Percentiles rank a stretch among this genome's conserved stretches.
phyloP scores from a whole-genome alignment of 2,888 invertebrate species.

The Tanypteryx hageni region DNA sequence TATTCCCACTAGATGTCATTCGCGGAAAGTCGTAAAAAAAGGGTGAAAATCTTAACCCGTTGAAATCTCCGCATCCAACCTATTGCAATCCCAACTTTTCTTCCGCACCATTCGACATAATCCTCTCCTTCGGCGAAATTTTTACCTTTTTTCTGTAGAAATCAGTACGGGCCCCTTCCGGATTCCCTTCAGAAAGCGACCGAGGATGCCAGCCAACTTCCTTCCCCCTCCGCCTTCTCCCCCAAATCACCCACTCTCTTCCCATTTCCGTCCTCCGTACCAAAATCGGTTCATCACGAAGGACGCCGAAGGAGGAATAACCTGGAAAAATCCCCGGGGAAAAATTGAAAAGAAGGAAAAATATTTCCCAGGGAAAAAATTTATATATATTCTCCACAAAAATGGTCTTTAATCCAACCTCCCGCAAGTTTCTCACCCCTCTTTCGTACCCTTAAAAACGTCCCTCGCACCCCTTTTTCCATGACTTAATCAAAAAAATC shows the following conservation, averaged over 20 bases:
- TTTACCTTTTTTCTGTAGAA: neutral
- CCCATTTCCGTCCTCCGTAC: too few species aligned
- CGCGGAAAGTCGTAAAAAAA: neutral
- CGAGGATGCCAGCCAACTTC: neutral
- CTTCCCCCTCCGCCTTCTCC: too few species aligned
- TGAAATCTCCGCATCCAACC: conserved; percentile 18
- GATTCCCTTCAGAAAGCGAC: neutral
- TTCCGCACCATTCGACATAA: neutral
- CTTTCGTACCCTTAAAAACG: neutral
- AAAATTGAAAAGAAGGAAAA: neutral
- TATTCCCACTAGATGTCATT: neutral
- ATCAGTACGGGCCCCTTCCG: neutral
- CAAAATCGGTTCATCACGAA: neutral
- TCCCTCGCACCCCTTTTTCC: neutral
- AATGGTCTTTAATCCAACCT: neutral
- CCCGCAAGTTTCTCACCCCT: neutral
- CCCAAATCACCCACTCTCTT: too few species aligned
- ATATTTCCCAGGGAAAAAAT: neutral
- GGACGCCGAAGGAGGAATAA: neutral
- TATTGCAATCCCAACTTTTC: neutral
- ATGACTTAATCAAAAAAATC: neutral
- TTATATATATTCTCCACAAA: neutral
- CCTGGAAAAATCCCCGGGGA: neutral
- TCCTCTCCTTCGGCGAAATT: neutral
- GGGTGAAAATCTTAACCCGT: neutral